Percentiles rank a stretch among this genome's conserved stretches.
Conservation (phyloP, 1,140 invertebrate species). For the Neodiprion fabricii region DNA sequence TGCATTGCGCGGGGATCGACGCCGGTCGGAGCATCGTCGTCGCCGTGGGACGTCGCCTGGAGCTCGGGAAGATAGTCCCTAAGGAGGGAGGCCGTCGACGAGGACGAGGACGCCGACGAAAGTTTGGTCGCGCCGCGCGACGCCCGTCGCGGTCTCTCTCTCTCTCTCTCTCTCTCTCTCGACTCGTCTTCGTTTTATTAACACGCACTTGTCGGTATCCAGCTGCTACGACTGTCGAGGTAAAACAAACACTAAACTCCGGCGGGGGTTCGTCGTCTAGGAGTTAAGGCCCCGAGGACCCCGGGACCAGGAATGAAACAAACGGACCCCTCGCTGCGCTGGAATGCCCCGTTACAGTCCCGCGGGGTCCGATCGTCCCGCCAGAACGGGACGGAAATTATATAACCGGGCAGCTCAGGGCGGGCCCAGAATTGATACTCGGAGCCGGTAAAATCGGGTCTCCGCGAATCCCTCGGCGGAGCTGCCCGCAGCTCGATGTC, state of each 20-base stretch:
- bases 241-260: conserved; percentile 18
- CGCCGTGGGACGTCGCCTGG: conserved; percentile 40
- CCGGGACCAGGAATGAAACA: conserved; percentile 18
- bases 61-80: neutral
- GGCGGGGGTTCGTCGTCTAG: conserved; percentile 21
- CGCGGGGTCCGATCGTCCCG: conserved; percentile 16
- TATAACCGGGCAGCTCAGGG: too few relatives aligned
- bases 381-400: conserved; percentile 26
- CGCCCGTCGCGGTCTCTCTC: neutral
- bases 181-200: conserved; percentile 10
- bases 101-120: neutral
- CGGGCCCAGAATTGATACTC: too few relatives aligned
- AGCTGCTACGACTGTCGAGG: conserved; percentile 10
- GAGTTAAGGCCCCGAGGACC: conserved; percentile 22
- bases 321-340: conserved; percentile 33
- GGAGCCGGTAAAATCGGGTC: too few relatives aligned
- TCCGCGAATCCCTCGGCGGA: too few relatives aligned
- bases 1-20: conserved; percentile 35
- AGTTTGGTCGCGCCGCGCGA: neutral
- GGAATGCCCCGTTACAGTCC: conserved; percentile 38
- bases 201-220: conserved; percentile 17
- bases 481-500: too few relatives aligned
- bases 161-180: neutral
- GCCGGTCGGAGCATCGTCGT: conserved; percentile 22
- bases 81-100: neutral